These are phyloP conservation scores for Bubo scandiacus DNA, from an alignment of 2,113 vertebrate genomes.

Conservation along the genomic window DNA sequence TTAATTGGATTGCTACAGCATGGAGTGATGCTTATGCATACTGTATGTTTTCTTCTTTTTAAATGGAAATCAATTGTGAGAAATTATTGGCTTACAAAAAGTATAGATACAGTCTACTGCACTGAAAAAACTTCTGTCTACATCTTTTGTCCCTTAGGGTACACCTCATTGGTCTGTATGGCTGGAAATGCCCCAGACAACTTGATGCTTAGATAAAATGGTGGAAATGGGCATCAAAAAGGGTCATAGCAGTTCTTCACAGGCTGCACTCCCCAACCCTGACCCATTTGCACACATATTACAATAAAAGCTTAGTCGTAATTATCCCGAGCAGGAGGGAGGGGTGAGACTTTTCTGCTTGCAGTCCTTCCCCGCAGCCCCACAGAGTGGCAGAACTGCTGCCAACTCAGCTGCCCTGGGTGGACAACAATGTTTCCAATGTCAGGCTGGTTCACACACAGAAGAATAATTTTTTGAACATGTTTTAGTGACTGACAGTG, in stretches of 20 bases:
- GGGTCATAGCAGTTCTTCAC: background rate
- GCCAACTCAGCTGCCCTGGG: background rate
- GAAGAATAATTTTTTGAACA: background rate
- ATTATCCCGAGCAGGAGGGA: background rate
- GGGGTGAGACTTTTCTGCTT: background rate
- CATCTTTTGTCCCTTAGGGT: background rate
- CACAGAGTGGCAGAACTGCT: background rate
- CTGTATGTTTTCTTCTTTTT: background rate
- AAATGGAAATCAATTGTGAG: background rate
- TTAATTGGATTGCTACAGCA: background rate
- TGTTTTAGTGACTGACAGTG: background rate
- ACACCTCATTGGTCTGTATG: background rate
- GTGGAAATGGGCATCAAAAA: background rate
- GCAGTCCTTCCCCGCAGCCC: background rate
- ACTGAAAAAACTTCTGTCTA: background rate
- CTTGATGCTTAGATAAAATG: background rate
- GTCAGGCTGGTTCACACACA: background rate
- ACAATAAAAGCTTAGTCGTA: background rate
- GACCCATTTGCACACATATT: background rate
- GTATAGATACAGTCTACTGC: background rate
- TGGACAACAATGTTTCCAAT: background rate
- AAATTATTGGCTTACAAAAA: background rate
- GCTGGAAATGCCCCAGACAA: background rate
- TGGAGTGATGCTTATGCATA: background rate
- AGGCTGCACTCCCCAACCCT: background rate